Conservation (phyloP, 2,113 vertebrate species). For the Siniperca knerii region DNA sequence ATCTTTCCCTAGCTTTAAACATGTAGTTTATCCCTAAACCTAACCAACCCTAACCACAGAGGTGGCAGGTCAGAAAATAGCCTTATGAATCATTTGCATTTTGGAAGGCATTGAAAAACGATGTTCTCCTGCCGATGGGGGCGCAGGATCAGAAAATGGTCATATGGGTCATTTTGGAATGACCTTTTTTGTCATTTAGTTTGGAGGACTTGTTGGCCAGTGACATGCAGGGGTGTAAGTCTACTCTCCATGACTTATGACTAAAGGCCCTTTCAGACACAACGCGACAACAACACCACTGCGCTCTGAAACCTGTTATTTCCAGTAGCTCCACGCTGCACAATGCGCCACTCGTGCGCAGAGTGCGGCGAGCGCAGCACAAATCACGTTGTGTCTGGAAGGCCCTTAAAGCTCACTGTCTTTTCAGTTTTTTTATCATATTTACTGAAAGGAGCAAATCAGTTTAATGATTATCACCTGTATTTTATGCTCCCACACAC, state of each 20-base stretch:
- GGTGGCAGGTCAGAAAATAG: conserved; percentile 12
- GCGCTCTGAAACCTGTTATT: no score
- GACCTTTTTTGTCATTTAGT: background rate
- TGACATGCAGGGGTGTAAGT: background rate
- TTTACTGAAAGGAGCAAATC: conserved; percentile 13
- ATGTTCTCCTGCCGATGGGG: background rate
- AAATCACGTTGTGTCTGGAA: no score
- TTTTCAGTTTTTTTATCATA: conserved; percentile 14
- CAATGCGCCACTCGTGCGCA: no score
- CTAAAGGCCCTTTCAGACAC: background rate
- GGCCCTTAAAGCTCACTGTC: background rate
- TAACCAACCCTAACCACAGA: background rate
- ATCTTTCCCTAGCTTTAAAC: conserved; percentile 10
- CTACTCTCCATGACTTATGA: conserved; percentile 10
- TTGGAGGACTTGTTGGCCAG: background rate
- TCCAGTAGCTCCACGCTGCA: no score
- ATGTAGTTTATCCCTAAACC: conserved; percentile 8
- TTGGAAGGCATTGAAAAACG: background rate
- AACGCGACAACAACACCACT: no score
- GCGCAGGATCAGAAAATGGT: background rate
- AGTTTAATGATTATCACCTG: conserved; percentile 43
- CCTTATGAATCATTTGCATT: conserved; percentile 7
- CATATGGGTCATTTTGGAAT: background rate
- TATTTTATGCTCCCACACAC: conserved; percentile 7
- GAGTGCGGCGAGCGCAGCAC: no score